These are phyloP conservation scores for Spisula solida DNA, from an alignment of 2,888 invertebrate genomes.

Conservation along the genomic window DNA sequence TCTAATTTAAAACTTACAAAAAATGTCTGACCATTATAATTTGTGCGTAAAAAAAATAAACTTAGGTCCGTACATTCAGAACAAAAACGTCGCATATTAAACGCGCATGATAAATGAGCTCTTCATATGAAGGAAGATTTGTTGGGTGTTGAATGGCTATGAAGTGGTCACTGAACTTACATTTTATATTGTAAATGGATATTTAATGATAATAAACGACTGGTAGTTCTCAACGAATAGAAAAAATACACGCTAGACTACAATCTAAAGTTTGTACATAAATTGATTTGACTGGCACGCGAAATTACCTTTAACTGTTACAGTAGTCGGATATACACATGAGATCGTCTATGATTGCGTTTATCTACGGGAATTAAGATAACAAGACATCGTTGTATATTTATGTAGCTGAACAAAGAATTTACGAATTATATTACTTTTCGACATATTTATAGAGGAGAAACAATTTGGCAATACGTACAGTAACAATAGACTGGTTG, in stretches of 20 bases:
- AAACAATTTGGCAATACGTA: background rate
- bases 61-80: background rate
- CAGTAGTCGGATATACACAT: background rate
- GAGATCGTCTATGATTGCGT: background rate
- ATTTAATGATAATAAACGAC: constrained; percentile 11
- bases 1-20: background rate
- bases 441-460: background rate
- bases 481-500: too few species aligned
- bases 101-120: background rate
- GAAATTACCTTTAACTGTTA: background rate
- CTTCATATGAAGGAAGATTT: constrained; percentile 10
- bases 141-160: background rate
- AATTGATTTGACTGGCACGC: constrained; percentile 11
- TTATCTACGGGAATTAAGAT: background rate
- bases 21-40: background rate
- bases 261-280: background rate
- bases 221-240: constrained; percentile 9
- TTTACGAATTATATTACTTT: background rate
- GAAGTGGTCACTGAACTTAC: constrained; percentile 10
- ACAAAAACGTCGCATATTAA: constrained; percentile 13
- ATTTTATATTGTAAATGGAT: background rate
- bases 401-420: background rate
- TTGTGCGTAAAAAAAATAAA: background rate
- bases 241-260: background rate
- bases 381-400: background rate